Evolutionary conservation across 2,797 vertebrate species (phyloP).

Genomic region (Rhabdomys pumilio): DNA sequence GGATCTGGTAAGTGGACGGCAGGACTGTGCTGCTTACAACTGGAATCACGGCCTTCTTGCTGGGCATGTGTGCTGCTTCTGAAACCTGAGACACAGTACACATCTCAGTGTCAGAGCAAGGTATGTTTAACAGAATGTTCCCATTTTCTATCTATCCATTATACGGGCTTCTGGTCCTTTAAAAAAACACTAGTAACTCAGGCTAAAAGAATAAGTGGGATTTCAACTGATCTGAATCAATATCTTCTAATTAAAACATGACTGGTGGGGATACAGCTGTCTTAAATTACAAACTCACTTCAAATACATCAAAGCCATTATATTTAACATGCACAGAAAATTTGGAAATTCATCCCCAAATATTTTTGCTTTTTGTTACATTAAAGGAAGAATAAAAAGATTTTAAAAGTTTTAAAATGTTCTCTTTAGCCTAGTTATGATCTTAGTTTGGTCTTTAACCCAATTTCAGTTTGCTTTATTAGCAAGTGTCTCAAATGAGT

Average conservation of each 20-base stretch:
- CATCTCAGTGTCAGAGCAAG: background rate
- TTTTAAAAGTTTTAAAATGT: background rate
- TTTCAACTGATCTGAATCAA: slow-evolving; percentile 33
- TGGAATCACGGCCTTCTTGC: slow-evolving; percentile 91
- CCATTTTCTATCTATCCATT: background rate
- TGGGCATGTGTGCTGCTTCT: slow-evolving; percentile 90
- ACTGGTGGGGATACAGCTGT: slow-evolving; percentile 12
- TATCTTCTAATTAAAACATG: slow-evolving; percentile 58
- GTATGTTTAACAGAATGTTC: background rate
- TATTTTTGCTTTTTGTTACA: slow-evolving; percentile 32
- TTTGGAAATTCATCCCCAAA: background rate
- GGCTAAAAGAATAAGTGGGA: slow-evolving; percentile 48
- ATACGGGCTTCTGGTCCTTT: slow-evolving; percentile 10
- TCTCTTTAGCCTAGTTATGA: slow-evolving; percentile 43
- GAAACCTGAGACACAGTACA: slow-evolving; percentile 88
- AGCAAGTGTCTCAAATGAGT: background rate
- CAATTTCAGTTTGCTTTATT: slow-evolving; percentile 48
- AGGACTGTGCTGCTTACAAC: slow-evolving; percentile 89
- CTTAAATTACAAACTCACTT: slow-evolving; percentile 61
- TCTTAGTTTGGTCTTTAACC: slow-evolving; percentile 8
- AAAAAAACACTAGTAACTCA: slow-evolving; percentile 64
- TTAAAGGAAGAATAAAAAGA: slow-evolving; percentile 9
- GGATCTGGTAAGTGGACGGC: slow-evolving; percentile 93
- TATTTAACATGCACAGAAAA: slow-evolving; percentile 47
- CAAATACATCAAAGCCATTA: slow-evolving; percentile 41